Evolutionary conservation across 2,797 vertebrate species (phyloP).

Genomic region (Dryobates pubescens): DNA sequence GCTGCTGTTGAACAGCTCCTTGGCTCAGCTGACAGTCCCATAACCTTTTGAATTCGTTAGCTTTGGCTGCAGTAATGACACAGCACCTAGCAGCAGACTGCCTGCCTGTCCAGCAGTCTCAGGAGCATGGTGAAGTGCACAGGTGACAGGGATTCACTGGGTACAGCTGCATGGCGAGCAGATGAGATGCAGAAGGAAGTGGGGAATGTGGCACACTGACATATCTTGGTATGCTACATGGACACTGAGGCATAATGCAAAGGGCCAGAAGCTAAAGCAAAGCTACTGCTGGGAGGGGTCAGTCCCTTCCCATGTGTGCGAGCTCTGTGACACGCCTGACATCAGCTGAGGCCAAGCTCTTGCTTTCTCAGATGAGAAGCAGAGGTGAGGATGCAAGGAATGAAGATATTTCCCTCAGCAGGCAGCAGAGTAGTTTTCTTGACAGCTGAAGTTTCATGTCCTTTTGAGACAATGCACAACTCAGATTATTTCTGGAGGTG

Average conservation of each 20-base stretch:
- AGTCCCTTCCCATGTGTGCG: background rate
- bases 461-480: background rate
- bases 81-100: background rate
- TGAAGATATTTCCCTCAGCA: background rate
- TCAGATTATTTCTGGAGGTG: background rate
- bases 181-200: background rate
- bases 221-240: background rate
- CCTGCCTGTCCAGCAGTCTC: background rate
- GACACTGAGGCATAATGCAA: background rate
- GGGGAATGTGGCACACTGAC: background rate
- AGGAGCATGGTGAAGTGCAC: background rate
- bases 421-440: background rate
- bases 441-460: background rate
- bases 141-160: background rate
- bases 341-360: background rate
- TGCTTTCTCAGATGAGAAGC: background rate
- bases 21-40: background rate
- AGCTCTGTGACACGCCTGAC: background rate
- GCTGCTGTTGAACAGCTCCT: background rate
- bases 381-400: background rate
- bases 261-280: background rate
- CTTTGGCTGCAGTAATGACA: background rate
- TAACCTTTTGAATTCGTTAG: background rate
- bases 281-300: background rate
- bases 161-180: rapidly evolving